Conservation (phyloP, 2,113 vertebrate genomes). For the Dolichallabes microphthalmus region DNA sequence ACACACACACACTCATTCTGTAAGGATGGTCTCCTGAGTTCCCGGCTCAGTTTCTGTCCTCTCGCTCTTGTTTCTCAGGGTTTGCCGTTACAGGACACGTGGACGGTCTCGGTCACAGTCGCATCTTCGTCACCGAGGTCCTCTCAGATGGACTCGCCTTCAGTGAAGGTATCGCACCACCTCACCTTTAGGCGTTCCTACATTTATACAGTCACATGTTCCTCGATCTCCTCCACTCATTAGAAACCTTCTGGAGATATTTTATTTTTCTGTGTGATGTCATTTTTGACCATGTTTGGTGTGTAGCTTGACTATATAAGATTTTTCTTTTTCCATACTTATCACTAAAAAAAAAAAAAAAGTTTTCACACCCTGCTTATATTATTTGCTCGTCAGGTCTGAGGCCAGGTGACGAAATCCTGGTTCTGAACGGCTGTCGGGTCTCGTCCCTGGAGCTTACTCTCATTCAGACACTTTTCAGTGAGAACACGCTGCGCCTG, state of each 20-base stretch:
- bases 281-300: neutral
- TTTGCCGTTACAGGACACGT: constrained; percentile 88
- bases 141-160: constrained; percentile 79
- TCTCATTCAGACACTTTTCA: constrained; percentile 87
- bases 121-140: constrained; percentile 83
- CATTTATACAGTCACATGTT: neutral
- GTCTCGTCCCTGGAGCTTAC: constrained; percentile 82
- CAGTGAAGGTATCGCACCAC: constrained; percentile 72
- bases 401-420: constrained; percentile 77
- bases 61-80: constrained; percentile 65
- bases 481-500: constrained; percentile 78
- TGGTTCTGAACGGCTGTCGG: constrained; percentile 81
- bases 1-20: neutral
- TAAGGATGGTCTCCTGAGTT: neutral
- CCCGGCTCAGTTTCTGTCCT: neutral
- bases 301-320: neutral
- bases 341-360: neutral
- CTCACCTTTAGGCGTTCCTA: neutral
- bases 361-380: neutral
- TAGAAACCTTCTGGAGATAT: neutral
- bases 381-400: constrained; percentile 34
- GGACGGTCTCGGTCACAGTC: constrained; percentile 72
- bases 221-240: neutral
- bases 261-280: neutral
- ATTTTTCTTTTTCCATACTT: neutral